phyloP scores from a whole-genome alignment of 2,888 invertebrate genomes.

The Koerneria pararmatus region DNA sequence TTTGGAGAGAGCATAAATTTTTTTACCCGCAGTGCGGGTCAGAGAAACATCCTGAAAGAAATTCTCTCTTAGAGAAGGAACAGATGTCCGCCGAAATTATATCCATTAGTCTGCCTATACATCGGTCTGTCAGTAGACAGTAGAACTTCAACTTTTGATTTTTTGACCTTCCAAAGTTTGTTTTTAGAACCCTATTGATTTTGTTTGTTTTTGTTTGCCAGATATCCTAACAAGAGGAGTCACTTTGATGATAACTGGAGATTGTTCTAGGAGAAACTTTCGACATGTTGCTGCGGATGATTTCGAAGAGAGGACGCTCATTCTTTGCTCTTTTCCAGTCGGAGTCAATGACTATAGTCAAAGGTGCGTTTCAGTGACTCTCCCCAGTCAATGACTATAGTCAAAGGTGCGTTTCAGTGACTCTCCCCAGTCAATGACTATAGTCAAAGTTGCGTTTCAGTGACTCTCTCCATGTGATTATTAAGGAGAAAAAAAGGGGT shows the following conservation, averaged over 20 bases:
- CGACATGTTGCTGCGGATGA: conserved; percentile 83
- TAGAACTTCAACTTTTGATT: too few species aligned
- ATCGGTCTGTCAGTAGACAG: too few species aligned
- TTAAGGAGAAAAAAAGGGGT: conserved; percentile 77
- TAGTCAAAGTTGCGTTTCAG: conserved; percentile 77
- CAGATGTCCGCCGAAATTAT: too few species aligned
- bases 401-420: conserved; percentile 73
- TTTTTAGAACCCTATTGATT: too few species aligned
- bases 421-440: conserved; percentile 80
- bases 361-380: conserved; percentile 68
- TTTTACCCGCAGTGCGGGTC: too few species aligned
- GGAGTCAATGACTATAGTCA: conserved; percentile 93
- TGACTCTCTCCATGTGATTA: conserved; percentile 74
- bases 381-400: conserved; percentile 85
- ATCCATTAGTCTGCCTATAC: too few species aligned
- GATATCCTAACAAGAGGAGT: too few species aligned
- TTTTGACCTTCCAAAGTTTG: too few species aligned
- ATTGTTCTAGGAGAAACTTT: conserved; percentile 66
- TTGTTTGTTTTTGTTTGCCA: too few species aligned
- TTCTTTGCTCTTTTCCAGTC: conserved; percentile 88
- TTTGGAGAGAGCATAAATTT: too few species aligned
- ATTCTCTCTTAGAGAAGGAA: too few species aligned
- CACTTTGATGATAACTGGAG: conserved; percentile 2
- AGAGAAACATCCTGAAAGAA: too few species aligned
- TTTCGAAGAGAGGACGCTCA: conserved; percentile 82